Conservation (phyloP, 2,888 invertebrate species). For the Girardia tigrina region DNA sequence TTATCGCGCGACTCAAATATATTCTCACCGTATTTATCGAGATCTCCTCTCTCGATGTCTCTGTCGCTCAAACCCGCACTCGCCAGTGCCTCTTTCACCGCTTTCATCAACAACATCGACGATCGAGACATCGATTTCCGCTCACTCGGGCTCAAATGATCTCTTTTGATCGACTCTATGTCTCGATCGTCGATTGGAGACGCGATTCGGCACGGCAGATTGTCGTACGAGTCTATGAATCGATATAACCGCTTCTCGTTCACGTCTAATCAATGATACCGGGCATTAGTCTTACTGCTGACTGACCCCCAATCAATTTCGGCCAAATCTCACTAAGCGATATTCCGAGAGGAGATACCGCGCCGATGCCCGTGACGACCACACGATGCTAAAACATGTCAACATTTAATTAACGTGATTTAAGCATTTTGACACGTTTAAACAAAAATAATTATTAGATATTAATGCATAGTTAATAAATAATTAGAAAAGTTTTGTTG, state of each 20-base stretch:
- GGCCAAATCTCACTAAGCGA: background rate
- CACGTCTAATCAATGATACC: background rate
- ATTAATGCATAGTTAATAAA: no score
- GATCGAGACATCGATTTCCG: background rate
- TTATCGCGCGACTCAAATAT: no score
- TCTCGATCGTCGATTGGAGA: background rate
- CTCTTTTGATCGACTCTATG: background rate
- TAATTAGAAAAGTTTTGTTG: no score
- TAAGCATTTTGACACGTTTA: no score
- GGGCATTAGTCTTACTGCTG: background rate
- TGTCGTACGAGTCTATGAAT: background rate
- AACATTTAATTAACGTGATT: no score
- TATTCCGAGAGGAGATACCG: background rate
- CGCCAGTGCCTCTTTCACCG: background rate
- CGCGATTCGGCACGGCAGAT: constrained; percentile 1
- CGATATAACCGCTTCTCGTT: background rate
- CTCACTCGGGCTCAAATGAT: background rate
- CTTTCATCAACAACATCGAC: background rate
- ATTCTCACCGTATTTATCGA: background rate
- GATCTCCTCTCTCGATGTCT: no score
- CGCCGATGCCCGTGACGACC: background rate
- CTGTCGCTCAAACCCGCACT: background rate
- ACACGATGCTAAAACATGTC: background rate
- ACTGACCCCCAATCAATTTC: background rate
- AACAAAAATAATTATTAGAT: no score